Percentiles rank a stretch among this genome's conserved stretches.
phyloP scores from a whole-genome alignment of 1,140 invertebrate genomes.

The Phymastichus coffea region DNA sequence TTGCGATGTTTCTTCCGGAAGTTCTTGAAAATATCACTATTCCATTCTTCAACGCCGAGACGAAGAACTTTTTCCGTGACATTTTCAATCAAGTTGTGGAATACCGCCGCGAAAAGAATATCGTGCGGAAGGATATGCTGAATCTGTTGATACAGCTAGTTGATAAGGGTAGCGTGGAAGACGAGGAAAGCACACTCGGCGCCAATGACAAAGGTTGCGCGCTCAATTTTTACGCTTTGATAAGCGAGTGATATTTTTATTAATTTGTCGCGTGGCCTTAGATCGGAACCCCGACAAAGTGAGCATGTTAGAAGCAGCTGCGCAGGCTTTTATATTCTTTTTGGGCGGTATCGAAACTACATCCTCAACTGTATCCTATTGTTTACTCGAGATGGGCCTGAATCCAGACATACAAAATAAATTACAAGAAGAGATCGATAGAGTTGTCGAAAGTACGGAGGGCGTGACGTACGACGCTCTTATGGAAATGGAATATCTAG shows the following conservation, averaged over 20 bases:
- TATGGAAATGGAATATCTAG: slow-evolving; percentile 11
- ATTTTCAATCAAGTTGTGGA: neutral
- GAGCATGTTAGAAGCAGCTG: slow-evolving; percentile 32
- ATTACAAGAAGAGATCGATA: slow-evolving; percentile 40
- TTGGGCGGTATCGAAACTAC: slow-evolving; percentile 50
- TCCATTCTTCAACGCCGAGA: neutral
- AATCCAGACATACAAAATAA: slow-evolving; percentile 44
- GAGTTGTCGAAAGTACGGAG: slow-evolving; percentile 7
- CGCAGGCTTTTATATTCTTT: slow-evolving; percentile 40
- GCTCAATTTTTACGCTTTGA: too few species aligned
- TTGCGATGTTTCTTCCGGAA: neutral
- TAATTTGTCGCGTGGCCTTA: neutral
- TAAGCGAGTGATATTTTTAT: neutral
- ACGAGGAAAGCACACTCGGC: too few species aligned
- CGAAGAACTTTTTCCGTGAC: neutral
- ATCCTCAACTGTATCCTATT: slow-evolving; percentile 36
- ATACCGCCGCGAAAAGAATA: neutral
- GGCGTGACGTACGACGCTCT: neutral
- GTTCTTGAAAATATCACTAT: neutral
- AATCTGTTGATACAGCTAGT: neutral
- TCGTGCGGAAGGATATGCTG: neutral
- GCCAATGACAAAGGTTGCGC: too few species aligned
- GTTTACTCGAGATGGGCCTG: slow-evolving; percentile 44
- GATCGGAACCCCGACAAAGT: too few species aligned
- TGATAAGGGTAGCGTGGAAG: neutral